Base-by-base conservation (phyloP, 2,113 vertebrate genomes). In the Paralichthys olivaceus region DNA sequence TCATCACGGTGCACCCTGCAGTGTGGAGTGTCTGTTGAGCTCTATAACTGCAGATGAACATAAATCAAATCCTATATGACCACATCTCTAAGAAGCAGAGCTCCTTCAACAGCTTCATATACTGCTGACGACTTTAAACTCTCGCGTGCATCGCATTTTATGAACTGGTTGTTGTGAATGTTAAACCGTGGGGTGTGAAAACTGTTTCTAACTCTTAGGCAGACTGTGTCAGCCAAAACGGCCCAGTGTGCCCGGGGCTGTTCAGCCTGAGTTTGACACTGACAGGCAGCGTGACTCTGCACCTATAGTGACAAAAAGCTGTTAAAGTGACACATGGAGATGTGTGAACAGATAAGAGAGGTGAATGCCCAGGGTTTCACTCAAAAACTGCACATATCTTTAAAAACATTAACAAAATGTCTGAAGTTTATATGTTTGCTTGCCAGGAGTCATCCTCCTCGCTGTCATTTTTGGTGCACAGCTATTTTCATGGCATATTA, bases 241-340 rank as follows among this genome's bases (percentile, higher is more conserved):
- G 9, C 17, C 9, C 15, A 49, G 43, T 28, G 25, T 28, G 62
- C 62, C 62, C n/a, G 15, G 9, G 17, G 43, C 17, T 12, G 43
- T n/a, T 25, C 37, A 45, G 37, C 23, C 40, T 45, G 60, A 43
- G 40, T 45, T 26, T 49, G 62, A 63, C 40, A 63, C 37, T 63
- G 37, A 65, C 62, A 13, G 6, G 62, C 23, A 28, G 17, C 12
- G 43, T 19, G 37, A 63, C 61, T 63, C 37, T 63, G 40, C 17
- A 47, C 37, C 14, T 12, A 13, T 4, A 3, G 12, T 20, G 23
- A 64, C 15, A 19, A 2, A 64, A 47, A 64, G 40, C 23, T 56
- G 55, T 13, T 34, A 13, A 32, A 60, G 22, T 62, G 25, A 63
- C 14, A 13, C 61, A 47, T 15, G n/a, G 40, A 45, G 37, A 40